phyloP scores from a whole-genome alignment of 2,113 vertebrate species.

The Notothenia rossii region DNA sequence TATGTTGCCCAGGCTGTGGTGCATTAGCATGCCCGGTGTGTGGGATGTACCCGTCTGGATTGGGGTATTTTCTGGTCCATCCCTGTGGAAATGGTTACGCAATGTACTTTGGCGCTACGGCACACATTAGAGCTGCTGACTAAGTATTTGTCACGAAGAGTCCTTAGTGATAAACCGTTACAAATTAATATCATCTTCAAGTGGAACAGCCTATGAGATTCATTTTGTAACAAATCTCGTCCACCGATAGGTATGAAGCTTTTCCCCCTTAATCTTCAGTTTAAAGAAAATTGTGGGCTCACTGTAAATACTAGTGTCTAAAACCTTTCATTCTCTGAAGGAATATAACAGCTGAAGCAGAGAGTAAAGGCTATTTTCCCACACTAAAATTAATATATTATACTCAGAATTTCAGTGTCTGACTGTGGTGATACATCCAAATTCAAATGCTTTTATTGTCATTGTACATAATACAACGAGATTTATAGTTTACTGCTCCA shows the following conservation, averaged over 20 bases:
- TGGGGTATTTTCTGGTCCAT: constrained; percentile 49
- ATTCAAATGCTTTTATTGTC: too few relatives aligned
- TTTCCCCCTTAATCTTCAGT: too few relatives aligned
- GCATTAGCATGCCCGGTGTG: constrained; percentile 16
- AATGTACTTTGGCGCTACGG: constrained; percentile 13
- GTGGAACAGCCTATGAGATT: not conserved
- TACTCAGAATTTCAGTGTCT: not conserved
- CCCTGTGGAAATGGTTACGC: constrained; percentile 48
- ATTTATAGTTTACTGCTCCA: too few relatives aligned
- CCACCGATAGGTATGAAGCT: too few relatives aligned
- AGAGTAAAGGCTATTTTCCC: not conserved
- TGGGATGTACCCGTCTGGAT: constrained; percentile 44
- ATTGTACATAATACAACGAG: too few relatives aligned
- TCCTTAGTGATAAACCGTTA: not conserved
- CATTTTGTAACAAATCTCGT: not conserved
- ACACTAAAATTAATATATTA: not conserved
- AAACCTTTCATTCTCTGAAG: too few relatives aligned
- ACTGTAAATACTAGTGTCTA: too few relatives aligned
- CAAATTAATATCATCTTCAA: not conserved
- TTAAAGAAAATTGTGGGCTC: too few relatives aligned
- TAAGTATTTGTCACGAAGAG: constrained; percentile 33
- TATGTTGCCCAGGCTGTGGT: not conserved
- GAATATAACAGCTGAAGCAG: not conserved
- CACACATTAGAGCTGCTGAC: constrained; percentile 33
- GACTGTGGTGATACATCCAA: not conserved